Evolutionary conservation across 2,888 invertebrate species (phyloP).

Genomic region (Phortica okadai): DNA sequence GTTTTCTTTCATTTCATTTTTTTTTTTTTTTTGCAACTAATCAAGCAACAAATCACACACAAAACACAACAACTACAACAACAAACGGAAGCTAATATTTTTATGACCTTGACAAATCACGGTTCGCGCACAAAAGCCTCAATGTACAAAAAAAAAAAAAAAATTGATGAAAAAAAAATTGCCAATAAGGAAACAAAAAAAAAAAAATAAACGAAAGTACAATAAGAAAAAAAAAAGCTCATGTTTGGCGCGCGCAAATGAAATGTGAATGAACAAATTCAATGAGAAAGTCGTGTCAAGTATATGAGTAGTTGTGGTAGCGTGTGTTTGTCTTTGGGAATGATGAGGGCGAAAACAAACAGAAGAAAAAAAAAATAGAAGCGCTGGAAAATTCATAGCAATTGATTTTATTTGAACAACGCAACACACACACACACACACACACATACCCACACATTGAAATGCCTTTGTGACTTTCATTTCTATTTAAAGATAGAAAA

Average conservation of each 20-base stretch:
- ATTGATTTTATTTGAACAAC: slow-evolving; percentile 57
- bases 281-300: slow-evolving; percentile 11
- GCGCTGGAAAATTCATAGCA: slow-evolving; percentile 60
- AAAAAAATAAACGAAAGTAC: too few relatives aligned
- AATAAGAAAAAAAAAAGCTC: not conserved
- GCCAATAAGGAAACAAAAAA: not conserved
- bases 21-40: slow-evolving; percentile 13
- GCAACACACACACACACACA: slow-evolving; percentile 44
- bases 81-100: slow-evolving; percentile 47
- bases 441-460: slow-evolving; percentile 35
- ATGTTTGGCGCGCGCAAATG: slow-evolving; percentile 6
- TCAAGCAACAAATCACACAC: slow-evolving; percentile 44
- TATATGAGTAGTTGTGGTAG: not conserved
- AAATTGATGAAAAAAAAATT: slow-evolving; percentile 8
- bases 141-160: slow-evolving; percentile 27
- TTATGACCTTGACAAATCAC: slow-evolving; percentile 65
- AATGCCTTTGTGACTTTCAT: not conserved
- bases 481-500: not conserved
- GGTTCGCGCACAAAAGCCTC: slow-evolving; percentile 50
- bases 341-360: slow-evolving; percentile 33
- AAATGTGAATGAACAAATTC: slow-evolving; percentile 30
- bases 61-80: slow-evolving; percentile 35
- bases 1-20: slow-evolving; percentile 7
- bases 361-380: slow-evolving; percentile 60
- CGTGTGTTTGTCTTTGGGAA: slow-evolving; percentile 13